Base-by-base conservation (phyloP, 2,888 invertebrate genomes). In the Cheilosia grossa region DNA sequence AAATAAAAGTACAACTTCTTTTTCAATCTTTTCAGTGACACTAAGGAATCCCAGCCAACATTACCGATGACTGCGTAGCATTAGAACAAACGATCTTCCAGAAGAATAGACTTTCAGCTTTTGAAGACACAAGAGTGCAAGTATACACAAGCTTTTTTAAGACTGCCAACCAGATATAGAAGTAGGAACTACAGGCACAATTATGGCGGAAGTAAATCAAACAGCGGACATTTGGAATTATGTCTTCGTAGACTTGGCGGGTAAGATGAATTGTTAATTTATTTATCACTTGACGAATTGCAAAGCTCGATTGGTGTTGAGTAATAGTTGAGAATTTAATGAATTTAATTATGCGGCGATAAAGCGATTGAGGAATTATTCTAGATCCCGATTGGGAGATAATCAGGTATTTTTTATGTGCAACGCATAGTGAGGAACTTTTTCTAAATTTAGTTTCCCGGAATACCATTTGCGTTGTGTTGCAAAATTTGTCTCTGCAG, bases 181-280 rank as follows among this genome's bases (percentile, higher is more conserved):
- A 58, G 37, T 19, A 47, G 63, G 19, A 56, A 49, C 40, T 30
- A 54, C 44, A 70, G 42, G 51, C 88, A 91, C 91, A 88, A 93
- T 93, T 93, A 93, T 93, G 90, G 90, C 94, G 88, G 93, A 94
- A 88, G 94, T 94, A 89, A 95, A 94, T 90, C 93, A 94, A 77
- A 92, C 94, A 66, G 93, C 93, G 47, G 93, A 93, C 88, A 94
- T 94, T 82, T 96, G 95, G 92, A 93, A 95, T 87, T 93, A 92
- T 87, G 88, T 95, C 72, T 95, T 95, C 89, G 92, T 91, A 75
- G 95, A 96, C 88, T 90, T 95, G 88, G 94, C 95, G 87, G 95
- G 95, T 95, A 90, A 89, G 83, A 10, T 17, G 49, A 74, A 64
- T 74, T 56, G 58, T 33, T 56, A 70, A 61, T 42, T 64, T 33